Base-by-base conservation (phyloP, 2,797 vertebrate genomes). In the Acrossocheilus fasciatus region DNA sequence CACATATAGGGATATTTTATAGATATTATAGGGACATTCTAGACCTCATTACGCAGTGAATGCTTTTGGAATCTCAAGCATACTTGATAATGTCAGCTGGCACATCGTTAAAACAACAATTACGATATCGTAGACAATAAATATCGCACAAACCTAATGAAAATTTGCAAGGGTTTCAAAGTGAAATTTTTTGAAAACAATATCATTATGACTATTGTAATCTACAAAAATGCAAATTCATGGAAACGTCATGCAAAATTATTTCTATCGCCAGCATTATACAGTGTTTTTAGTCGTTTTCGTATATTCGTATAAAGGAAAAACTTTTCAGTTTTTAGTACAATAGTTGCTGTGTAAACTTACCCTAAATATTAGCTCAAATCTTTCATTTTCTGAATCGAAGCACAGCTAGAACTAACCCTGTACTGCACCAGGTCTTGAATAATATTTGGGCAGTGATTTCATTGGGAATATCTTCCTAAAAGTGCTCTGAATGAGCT, bases 221-320 rank as follows among this genome's bases (percentile, higher is more conserved):
- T 20, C 17, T 54, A 54, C 52, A 54, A 54, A 54, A 54, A 54
- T 20, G 8, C 6, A 20, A 18, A 54, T 54, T 20, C 20, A 6
- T 20, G 52, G 18, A 54, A 54, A 54, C 6, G 0, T 14, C 18
- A 18, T 54, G 52, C 52, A 54, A 18, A 54, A 57, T 57, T 9
- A 7, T 57, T 50, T 57, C 20, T 23, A 57, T 23, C 8, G 7
- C 54, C 54, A 23, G 15, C 54, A 57, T 57, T 20, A 57, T 57
- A 23, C 54, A 23, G 59, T 4, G 1, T 6, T 26, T 59, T 62
- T 26, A 26, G 1, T 57, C 0, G 8, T n/a, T 26, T 26, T 62
- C 0, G 11, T 3, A 23, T 5, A 26, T 30, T 0, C 0, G 23
- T n/a, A 23, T 26, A 26, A 26, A 23, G 7, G 7, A n/a, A 26